Conservation (phyloP, 2,888 invertebrate species). For the Drosophila emarginata region DNA sequence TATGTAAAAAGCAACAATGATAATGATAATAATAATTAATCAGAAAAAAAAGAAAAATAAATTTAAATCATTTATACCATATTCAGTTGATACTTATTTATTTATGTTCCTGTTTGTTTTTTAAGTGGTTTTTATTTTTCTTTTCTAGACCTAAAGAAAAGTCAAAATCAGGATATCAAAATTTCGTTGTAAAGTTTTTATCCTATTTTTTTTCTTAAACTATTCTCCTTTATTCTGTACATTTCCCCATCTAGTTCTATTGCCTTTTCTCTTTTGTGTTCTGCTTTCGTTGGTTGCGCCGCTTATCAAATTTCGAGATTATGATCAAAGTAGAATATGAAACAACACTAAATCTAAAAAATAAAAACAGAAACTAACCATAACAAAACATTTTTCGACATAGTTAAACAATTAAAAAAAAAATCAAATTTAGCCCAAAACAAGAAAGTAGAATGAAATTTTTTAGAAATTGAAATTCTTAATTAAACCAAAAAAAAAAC, state of each 20-base stretch:
- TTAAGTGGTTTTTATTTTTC: background rate
- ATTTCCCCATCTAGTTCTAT: too few relatives aligned
- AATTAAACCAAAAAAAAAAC: slow-evolving; percentile 34
- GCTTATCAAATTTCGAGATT: background rate
- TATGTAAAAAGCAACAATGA: slow-evolving; percentile 64
- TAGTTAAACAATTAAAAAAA: slow-evolving; percentile 48
- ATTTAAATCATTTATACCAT: slow-evolving; percentile 60
- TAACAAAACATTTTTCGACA: slow-evolving; percentile 48
- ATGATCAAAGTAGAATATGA: background rate
- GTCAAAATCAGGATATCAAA: too few relatives aligned
- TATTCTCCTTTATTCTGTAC: background rate
- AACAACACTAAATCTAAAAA: background rate
- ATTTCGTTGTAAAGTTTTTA: background rate
- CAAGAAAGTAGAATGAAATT: slow-evolving; percentile 64
- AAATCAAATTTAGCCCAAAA: slow-evolving; percentile 53
- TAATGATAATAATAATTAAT: slow-evolving; percentile 29
- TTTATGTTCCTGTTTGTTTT: slow-evolving; percentile 13
- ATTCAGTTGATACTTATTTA: slow-evolving; percentile 8
- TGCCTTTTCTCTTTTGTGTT: too few relatives aligned
- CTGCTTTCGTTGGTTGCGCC: background rate
- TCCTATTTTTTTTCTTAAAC: background rate
- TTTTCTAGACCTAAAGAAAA: background rate
- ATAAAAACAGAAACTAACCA: background rate
- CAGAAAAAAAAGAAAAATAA: slow-evolving; percentile 40
- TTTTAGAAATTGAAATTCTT: slow-evolving; percentile 34